These are phyloP conservation scores for Calcarius lapponicus DNA, from an alignment of 2,797 vertebrate genomes.

Conservation along the genomic window DNA sequence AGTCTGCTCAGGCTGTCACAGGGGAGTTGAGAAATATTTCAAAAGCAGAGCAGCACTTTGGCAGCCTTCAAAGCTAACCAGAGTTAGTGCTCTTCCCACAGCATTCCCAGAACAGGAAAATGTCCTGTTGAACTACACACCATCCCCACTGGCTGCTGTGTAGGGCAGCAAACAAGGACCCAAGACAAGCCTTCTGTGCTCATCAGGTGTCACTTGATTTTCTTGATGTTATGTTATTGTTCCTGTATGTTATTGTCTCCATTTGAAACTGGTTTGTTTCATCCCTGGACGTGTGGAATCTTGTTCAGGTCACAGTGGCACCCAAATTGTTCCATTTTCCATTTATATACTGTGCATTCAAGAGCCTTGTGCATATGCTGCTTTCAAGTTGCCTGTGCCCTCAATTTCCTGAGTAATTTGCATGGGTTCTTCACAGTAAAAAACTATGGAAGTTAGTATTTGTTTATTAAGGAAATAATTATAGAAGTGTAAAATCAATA, in stretches of 20 bases:
- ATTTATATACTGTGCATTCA: not conserved
- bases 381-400: not conserved
- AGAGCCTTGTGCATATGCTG: not conserved
- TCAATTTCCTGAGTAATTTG: not conserved
- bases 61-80: not conserved
- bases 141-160: not conserved
- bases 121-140: not conserved
- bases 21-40: not conserved
- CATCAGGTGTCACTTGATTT: not conserved
- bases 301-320: not conserved
- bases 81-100: not conserved
- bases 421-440: not conserved
- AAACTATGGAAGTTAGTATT: not conserved
- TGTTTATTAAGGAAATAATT: not conserved
- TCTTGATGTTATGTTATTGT: not conserved
- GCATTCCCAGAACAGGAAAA: not conserved
- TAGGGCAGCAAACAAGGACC: not conserved
- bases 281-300: not conserved
- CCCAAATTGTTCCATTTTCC: fast-evolving
- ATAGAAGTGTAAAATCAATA: not conserved
- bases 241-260: not conserved
- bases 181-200: fast-evolving
- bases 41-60: not conserved
- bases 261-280: not conserved
- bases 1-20: not conserved